phyloP scores from a whole-genome alignment of 1,140 invertebrate genomes.

The Camponotus floridanus region DNA sequence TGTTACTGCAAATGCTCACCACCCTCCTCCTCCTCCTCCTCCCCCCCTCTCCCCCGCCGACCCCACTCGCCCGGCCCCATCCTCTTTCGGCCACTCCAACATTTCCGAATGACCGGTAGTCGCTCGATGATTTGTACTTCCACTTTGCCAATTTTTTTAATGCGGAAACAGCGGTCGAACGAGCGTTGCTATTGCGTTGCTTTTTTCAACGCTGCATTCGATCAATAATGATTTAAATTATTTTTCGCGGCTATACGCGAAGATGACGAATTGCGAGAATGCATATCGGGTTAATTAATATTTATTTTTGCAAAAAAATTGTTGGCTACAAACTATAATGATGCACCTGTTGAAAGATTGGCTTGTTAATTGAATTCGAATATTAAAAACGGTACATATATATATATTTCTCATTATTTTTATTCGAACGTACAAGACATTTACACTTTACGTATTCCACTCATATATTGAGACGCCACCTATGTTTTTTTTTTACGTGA shows the following conservation, averaged over 20 bases:
- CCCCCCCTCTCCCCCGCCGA: not conserved
- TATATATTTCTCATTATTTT: not conserved
- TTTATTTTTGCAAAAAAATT: constrained; percentile 1
- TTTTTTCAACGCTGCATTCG: constrained; percentile 45
- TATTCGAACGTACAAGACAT: too few relatives aligned
- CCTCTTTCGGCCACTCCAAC: constrained; percentile 76
- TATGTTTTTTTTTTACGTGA: constrained; percentile 7
- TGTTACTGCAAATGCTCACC: constrained; percentile 83
- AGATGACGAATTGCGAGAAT: constrained; percentile 33
- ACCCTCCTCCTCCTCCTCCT: constrained; percentile 34
- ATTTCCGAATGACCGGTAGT: constrained; percentile 78
- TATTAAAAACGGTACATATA: not conserved
- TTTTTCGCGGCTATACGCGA: constrained; percentile 1
- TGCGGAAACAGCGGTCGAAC: constrained; percentile 69
- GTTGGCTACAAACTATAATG: not conserved
- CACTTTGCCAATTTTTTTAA: constrained; percentile 83
- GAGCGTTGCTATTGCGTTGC: constrained; percentile 46
- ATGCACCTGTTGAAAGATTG: constrained; percentile 22
- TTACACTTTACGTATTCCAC: too few relatives aligned
- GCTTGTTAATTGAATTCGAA: constrained; percentile 19
- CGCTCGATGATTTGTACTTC: constrained; percentile 83
- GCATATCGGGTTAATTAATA: constrained; percentile 34
- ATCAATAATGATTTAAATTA: constrained; percentile 61
- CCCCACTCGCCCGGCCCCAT: constrained; percentile 43
- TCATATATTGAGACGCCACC: not conserved